Percentiles rank a stretch among this genome's conserved stretches.
Evolutionary conservation across 2,797 vertebrate genomes (phyloP).

Genomic region (Botia kubotai): DNA sequence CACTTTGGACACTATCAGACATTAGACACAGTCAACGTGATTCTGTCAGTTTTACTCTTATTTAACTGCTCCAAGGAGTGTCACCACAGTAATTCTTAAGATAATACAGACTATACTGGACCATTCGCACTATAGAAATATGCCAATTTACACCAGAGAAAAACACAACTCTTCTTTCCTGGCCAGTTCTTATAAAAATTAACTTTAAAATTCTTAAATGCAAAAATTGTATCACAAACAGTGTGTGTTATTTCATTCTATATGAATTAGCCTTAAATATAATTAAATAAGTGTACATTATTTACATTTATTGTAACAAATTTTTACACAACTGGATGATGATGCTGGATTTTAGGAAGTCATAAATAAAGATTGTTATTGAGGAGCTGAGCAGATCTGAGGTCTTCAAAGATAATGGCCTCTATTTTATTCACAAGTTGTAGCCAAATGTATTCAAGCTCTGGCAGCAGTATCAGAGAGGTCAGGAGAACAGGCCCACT

Average conservation of each 20-base stretch:
- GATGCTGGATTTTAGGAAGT: slow-evolving; percentile 6
- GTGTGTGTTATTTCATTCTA: not conserved
- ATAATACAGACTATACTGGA: not conserved
- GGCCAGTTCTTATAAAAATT: too few species aligned
- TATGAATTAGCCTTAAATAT: not conserved
- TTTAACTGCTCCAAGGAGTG: not conserved
- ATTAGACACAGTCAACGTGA: not conserved
- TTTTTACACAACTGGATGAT: not conserved
- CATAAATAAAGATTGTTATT: slow-evolving; percentile 44
- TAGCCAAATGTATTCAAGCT: slow-evolving; percentile 54
- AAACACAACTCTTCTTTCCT: too few species aligned
- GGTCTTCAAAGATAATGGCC: slow-evolving; percentile 50
- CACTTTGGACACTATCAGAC: not conserved
- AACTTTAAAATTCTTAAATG: too few species aligned
- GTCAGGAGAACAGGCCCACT: slow-evolving; percentile 49
- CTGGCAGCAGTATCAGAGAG: slow-evolving; percentile 27
- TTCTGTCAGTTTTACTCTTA: not conserved
- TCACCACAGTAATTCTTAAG: not conserved
- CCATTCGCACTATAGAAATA: not conserved
- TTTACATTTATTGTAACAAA: not conserved
- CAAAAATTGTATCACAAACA: too few species aligned
- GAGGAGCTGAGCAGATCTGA: slow-evolving; percentile 44
- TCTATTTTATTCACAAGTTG: slow-evolving; percentile 55
- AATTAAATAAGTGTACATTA: not conserved
- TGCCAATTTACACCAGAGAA: too few species aligned